Conservation (phyloP, 2,888 invertebrate species). For the Mythimna pallens region DNA sequence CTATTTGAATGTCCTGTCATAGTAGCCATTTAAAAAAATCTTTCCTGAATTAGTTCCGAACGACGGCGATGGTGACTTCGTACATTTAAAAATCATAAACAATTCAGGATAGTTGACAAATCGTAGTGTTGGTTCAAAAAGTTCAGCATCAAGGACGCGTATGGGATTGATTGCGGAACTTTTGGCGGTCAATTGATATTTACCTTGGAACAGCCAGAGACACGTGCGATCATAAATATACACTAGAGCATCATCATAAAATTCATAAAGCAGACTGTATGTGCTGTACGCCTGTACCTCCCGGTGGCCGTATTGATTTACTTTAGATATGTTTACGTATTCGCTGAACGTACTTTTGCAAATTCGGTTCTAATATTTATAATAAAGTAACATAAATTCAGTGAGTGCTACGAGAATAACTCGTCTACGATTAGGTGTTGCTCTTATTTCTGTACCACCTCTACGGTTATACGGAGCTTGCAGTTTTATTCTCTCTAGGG, state of each 20-base stretch:
- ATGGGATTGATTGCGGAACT: not conserved
- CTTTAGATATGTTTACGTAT: conserved; percentile 83
- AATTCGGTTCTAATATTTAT: conserved; percentile 78
- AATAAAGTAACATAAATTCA: conserved; percentile 76
- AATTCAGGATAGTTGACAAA: not conserved
- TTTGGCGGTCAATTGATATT: conserved; percentile 29
- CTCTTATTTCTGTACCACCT: conserved; percentile 66
- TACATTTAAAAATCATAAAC: not conserved
- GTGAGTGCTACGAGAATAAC: conserved; percentile 74
- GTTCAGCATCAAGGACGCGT: not conserved
- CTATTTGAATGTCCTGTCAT: not conserved
- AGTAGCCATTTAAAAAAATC: not conserved
- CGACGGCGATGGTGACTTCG: not conserved
- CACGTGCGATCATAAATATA: conserved; percentile 74
- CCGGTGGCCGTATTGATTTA: conserved; percentile 85
- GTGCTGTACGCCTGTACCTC: conserved; percentile 72
- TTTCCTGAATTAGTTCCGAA: not conserved
- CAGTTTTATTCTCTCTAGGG: conserved; percentile 63
- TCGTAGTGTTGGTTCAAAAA: not conserved
- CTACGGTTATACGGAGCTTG: conserved; percentile 55
- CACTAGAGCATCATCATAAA: conserved; percentile 85
- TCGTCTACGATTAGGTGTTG: conserved; percentile 67
- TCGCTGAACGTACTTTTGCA: conserved; percentile 82
- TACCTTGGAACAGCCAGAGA: conserved; percentile 49
- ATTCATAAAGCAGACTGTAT: conserved; percentile 81